Evolutionary conservation across 1,140 invertebrate species (phyloP), one percentile per base, ranked within the genome.

Genomic region (Paralvinella palmiformis): DNA sequence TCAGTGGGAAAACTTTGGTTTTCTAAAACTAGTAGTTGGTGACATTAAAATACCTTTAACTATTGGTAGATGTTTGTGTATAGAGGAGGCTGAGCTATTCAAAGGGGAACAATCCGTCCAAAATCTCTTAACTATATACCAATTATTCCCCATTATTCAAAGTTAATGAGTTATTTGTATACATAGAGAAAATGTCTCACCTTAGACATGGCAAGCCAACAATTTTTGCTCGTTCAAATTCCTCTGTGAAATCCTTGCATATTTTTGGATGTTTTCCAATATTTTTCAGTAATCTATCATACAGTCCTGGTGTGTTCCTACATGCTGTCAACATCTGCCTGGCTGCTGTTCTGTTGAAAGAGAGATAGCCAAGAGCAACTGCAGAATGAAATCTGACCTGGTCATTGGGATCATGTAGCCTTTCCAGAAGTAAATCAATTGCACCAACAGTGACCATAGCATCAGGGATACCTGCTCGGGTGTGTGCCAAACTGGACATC

Each of bases 391-490:
- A 72, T 10, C 75, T 66, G 17, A 80, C 75, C 63, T 72, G 73
- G 15, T 76, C 74, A 65, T 76, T 78, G 0, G 29, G 35, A 7
- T 74, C 75, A 20, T 67, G 65, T 7, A 79, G 65, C 22, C 70
- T 65, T 2, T 69, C 68, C 6, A 79, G 70, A 1, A 81, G 70
- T 7, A 73, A 50, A 27, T 79, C 73, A n/a, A 79, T 71, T 7
- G 73, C 74, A 5, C 79, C 78, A 4, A 70, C 68, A 10, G 78
- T 79, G 29, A 79, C 71, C 75, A 81, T 81, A 41, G 78, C 79
- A 65, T 81, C 80, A 27, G 78, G 71, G 33, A 81, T 79, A 15
- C 80, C 80, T 27, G 80, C 74, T 27, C 79, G 63, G 0, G 77
- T 80, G 66, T 81, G 80, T 2, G 77, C 74, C 17, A 81, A 67